A percentile compares a stretch with the other conserved stretches of the same genome.
These are phyloP conservation scores for Corynorhinus townsendii DNA, from an alignment of 2,113 vertebrate species.

Conservation along the genomic window DNA sequence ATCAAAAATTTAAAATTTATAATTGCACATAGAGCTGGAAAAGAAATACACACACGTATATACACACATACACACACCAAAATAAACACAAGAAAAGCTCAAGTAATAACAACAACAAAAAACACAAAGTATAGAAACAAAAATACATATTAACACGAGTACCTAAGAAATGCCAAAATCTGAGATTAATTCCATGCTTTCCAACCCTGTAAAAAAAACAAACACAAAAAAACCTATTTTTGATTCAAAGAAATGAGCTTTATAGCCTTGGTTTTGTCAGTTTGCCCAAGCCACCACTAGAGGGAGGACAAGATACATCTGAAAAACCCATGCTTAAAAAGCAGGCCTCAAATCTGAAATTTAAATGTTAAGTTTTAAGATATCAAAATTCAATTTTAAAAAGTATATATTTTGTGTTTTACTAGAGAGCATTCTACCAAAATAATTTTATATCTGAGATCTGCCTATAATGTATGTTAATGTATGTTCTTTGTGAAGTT, in stretches of 20 bases:
- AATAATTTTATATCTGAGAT: neutral
- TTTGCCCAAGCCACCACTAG: slow-evolving; percentile 61
- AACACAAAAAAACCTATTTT: too few relatives aligned
- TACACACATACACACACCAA: neutral
- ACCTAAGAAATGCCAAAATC: neutral
- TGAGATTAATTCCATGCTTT: neutral
- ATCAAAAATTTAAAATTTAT: neutral
- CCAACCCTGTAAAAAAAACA: too few relatives aligned
- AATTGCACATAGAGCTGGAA: neutral
- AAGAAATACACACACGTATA: neutral
- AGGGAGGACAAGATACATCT: slow-evolving; percentile 59
- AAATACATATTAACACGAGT: neutral
- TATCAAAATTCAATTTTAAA: neutral
- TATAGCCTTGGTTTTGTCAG: neutral
- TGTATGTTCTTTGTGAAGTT: neutral
- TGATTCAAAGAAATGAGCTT: neutral
- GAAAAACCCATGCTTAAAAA: neutral
- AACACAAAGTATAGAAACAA: neutral
- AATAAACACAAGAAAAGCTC: neutral
- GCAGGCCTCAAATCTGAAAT: neutral
- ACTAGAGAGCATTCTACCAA: neutral
- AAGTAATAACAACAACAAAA: neutral
- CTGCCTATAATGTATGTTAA: neutral
- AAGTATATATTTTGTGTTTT: neutral
- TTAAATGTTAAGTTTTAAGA: neutral